Base-by-base conservation (phyloP, 2,113 vertebrate species). In the Acrocephalus kingi region DNA sequence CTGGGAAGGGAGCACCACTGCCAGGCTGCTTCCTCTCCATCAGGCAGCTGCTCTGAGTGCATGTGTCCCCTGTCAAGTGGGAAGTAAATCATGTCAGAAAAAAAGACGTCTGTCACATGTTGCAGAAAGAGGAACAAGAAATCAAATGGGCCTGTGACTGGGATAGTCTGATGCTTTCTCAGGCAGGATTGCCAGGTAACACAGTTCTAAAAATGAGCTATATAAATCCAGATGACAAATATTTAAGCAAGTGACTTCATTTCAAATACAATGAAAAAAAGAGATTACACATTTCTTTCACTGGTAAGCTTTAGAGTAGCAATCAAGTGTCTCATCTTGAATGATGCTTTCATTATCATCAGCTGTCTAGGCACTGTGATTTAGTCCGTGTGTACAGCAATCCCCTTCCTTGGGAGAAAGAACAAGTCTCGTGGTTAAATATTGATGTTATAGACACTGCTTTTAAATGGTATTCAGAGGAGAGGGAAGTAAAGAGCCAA, bases 161-260 rank as follows among this genome's bases (percentile, higher is more conserved):
- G 92, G 93, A 45, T 88, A 88, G 76, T 68, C 79, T 87, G 56
- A 31, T 78, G 80, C 84, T 81, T 96, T 81, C 64, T 78, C 39
- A 89, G 68, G 25, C 88, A 95, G 45, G 72, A 86, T 88, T 92
- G 79, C 90, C 92, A 95, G 93, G 82, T 94, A 93, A 87, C 52
- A 59, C 28, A 68, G 72, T 81, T 94, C 80, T 89, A 72, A 85
- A 95, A 93, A 90, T 72, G 83, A 93, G 31, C 76, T 74, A 10
- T 81, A 52, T 92, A 89, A 94, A 81, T 92, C 68, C 83, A 93
- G 55, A 87, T 94, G 86, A 96, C 73, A 92, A 94, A 81, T 89
- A 88, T 84, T 96, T 89, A 93, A 93, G 88, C 48, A 92, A 93
- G 35, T 73, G 46, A 27, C 75, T 94, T 91, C 37, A 80, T 96